Conservation (phyloP, 2,113 vertebrate genomes). For the Nettapus auritus region DNA sequence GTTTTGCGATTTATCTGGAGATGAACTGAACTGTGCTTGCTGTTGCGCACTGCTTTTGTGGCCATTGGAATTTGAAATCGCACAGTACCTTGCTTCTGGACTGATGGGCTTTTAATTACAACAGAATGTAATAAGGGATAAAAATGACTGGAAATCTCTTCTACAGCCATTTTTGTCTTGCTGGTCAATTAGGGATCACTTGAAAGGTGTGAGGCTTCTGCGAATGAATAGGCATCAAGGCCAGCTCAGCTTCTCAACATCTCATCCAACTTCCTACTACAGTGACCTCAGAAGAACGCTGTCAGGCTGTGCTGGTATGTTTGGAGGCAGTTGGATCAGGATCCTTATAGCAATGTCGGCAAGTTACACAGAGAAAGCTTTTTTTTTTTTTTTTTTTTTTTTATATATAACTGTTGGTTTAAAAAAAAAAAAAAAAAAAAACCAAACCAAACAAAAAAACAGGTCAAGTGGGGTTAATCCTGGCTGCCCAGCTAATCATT, state of each 20-base stretch:
- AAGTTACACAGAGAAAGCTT: background rate
- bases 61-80: background rate
- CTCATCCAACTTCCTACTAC: background rate
- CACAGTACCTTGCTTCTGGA: background rate
- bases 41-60: background rate
- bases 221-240: background rate
- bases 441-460: background rate
- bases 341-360: background rate
- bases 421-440: no score
- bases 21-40: background rate
- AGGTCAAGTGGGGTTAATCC: constrained; percentile 31
- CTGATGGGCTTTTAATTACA: background rate
- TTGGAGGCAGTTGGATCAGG: background rate
- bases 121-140: background rate
- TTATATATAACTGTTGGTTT: background rate
- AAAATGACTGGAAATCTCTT: background rate
- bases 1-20: background rate
- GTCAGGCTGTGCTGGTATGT: background rate
- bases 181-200: background rate
- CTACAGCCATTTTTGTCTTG: background rate
- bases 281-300: background rate
- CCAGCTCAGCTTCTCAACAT: background rate
- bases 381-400: background rate
- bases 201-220: background rate
- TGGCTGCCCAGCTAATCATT: background rate